phyloP scores from a whole-genome alignment of 1,140 invertebrate species.

The Hycleus phaleratus region DNA sequence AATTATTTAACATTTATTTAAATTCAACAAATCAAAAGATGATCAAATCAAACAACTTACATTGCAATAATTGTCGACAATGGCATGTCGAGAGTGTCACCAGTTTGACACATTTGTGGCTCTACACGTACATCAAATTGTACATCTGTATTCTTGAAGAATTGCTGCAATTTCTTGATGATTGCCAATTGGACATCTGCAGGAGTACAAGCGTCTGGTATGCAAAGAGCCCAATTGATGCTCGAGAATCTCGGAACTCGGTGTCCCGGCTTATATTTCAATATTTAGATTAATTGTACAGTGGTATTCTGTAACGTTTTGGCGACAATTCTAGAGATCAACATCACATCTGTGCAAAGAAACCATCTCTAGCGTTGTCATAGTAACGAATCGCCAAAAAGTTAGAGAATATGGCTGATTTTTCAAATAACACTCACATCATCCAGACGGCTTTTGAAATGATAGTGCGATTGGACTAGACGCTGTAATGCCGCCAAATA shows the following conservation, averaged over 20 bases:
- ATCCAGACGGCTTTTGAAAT: conserved; percentile 50
- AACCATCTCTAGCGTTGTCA: too few relatives aligned
- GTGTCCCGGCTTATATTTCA: conserved; percentile 50
- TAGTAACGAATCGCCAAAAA: too few relatives aligned
- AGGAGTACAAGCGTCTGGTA: conserved; percentile 50
- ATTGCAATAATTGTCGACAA: conserved; percentile 42
- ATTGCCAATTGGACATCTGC: conserved; percentile 46
- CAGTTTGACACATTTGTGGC: conserved; percentile 49
- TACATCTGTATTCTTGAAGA: conserved; percentile 42
- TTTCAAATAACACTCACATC: conserved; percentile 45
- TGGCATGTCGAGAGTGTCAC: conserved; percentile 28
- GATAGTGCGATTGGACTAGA: conserved; percentile 51
- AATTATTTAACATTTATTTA: not conserved
- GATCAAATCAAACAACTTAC: conserved; percentile 34
- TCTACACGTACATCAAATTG: conserved; percentile 46
- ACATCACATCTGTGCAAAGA: too few relatives aligned
- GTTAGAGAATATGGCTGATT: too few relatives aligned
- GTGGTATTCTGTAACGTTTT: too few relatives aligned
- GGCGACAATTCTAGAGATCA: too few relatives aligned
- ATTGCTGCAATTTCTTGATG: conserved; percentile 34
- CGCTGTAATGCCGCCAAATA: conserved; percentile 44
- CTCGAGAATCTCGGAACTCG: conserved; percentile 53
- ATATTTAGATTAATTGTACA: too few relatives aligned
- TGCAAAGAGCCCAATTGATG: conserved; percentile 55
- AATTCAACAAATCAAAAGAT: not conserved